These are phyloP conservation scores for Microcebus lehilahytsara DNA, from an alignment of 2,113 vertebrate genomes.

Conservation along the genomic window DNA sequence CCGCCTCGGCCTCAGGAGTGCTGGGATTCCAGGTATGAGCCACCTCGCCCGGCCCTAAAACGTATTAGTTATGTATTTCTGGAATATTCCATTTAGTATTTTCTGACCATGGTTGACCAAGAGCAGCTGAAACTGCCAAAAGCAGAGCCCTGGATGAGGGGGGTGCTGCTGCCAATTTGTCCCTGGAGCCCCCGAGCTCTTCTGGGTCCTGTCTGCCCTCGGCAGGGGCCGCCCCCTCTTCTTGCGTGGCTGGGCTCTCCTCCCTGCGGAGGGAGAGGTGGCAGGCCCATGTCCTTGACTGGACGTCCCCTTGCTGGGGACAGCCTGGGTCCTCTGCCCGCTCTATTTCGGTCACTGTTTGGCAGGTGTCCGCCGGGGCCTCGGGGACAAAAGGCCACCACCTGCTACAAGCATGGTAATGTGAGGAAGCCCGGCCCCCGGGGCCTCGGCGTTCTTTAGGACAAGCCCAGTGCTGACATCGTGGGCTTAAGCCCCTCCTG, in stretches of 20 bases:
- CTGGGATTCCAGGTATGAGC: too few species aligned
- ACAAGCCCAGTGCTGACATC: not conserved
- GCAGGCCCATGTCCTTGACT: constrained; percentile 9
- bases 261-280: not conserved
- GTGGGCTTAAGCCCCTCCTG: constrained; percentile 2
- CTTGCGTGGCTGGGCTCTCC: too few species aligned
- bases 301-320: not conserved
- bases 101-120: not conserved
- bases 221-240: too few species aligned
- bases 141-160: not conserved
- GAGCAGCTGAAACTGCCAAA: not conserved
- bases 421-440: constrained; percentile 11
- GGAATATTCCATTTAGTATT: not conserved
- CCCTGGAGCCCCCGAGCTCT: not conserved
- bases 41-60: not conserved
- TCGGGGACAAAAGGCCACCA: constrained; percentile 1
- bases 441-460: constrained; percentile 42
- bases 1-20: too few species aligned
- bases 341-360: constrained; percentile 42
- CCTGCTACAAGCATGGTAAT: constrained; percentile 58
- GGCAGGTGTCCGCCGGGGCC: not conserved
- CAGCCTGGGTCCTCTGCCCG: not conserved
- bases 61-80: not conserved
- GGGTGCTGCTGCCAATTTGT: not conserved
- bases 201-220: not conserved